Base-by-base conservation (phyloP, 37 sponge, comb jelly and placozoan genomes). In the Geodia barretti region DNA sequence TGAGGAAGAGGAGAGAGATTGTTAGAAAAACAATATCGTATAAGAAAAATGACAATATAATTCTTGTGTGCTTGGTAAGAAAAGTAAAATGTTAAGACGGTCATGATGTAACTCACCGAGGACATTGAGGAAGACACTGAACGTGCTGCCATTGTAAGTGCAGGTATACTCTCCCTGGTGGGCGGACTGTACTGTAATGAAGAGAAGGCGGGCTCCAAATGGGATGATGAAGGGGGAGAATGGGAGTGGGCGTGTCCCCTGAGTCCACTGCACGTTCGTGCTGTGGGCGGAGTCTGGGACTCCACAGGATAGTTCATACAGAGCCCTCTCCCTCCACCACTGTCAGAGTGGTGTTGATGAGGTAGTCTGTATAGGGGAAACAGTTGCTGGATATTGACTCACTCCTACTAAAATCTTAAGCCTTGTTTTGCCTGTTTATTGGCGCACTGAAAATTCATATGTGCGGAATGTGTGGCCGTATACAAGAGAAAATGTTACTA, bases 161-260 rank as follows among this genome's bases (percentile, higher is more conserved):
- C 81, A 80, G 4, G 81, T 60, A 25, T 80, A 80, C 39, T 80
- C 81, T 60, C 81, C 81, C 60, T 68, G 35, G 28, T 70, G 41
- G 25, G 36, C 28, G n/a, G 30, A 30, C 31, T 23, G 34, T 14
- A 70, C 62, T 5, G 1, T 1, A 32, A 70, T 70, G 17, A 80
- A 47, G 54, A 47, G 54, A 7, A 47, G 14, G 68, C 79, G 32
- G 38, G 41, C 64, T 32, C 59, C 19, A 36, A 21, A 64, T 24
- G 24, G 54, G 11, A 47, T 7, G 54, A 47, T 17, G 54, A 14
- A 47, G 54, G 7, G 54, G 54, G 54, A 47, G 54, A 14, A 14
- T 47, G 14, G 7, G 54, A 47, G 54, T 7, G 54, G 54, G 54
- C 54, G 54, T 7, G 14, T 7, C 14, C 54, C 54, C 54, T 17